Evolutionary conservation across 1,140 invertebrate genomes (phyloP).

Genomic region (Drosophila jambulina): DNA sequence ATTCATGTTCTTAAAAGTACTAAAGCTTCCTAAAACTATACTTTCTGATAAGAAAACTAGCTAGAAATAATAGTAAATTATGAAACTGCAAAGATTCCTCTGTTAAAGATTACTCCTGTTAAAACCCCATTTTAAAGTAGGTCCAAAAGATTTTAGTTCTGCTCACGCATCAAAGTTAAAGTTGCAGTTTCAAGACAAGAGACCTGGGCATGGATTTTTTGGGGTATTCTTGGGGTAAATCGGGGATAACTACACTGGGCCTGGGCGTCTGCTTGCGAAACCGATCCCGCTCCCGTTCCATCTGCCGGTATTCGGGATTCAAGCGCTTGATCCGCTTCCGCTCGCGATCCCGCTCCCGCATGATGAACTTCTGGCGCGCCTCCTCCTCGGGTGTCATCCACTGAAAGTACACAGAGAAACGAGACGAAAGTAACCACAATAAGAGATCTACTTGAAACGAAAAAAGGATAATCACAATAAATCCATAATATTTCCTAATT

Average conservation of each 20-base stretch:
- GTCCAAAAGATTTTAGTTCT: not conserved
- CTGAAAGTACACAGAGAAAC: slow-evolving; percentile 73
- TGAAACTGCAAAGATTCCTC: too few relatives aligned
- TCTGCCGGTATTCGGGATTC: slow-evolving; percentile 79
- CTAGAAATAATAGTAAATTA: not conserved
- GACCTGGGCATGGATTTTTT: slow-evolving; percentile 6
- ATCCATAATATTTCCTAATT: not conserved
- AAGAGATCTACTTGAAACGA: slow-evolving; percentile 11
- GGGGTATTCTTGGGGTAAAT: slow-evolving; percentile 35
- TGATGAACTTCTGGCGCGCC: slow-evolving; percentile 79
- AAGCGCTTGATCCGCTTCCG: slow-evolving; percentile 76
- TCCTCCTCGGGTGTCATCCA: slow-evolving; percentile 82
- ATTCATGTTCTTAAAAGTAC: not conserved
- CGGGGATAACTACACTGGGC: slow-evolving; percentile 78
- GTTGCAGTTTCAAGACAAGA: slow-evolving; percentile 42
- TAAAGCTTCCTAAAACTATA: too few relatives aligned
- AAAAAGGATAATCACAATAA: not conserved
- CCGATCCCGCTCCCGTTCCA: slow-evolving; percentile 75
- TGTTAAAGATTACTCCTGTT: not conserved
- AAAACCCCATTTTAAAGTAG: not conserved
- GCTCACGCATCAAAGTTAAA: slow-evolving; percentile 16
- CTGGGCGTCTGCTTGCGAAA: slow-evolving; percentile 78
- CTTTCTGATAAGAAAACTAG: not conserved
- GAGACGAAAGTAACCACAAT: slow-evolving; percentile 21
- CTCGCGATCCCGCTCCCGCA: slow-evolving; percentile 77